Conservation (phyloP, 1,140 invertebrate genomes). For the Sogatella furcifera region DNA sequence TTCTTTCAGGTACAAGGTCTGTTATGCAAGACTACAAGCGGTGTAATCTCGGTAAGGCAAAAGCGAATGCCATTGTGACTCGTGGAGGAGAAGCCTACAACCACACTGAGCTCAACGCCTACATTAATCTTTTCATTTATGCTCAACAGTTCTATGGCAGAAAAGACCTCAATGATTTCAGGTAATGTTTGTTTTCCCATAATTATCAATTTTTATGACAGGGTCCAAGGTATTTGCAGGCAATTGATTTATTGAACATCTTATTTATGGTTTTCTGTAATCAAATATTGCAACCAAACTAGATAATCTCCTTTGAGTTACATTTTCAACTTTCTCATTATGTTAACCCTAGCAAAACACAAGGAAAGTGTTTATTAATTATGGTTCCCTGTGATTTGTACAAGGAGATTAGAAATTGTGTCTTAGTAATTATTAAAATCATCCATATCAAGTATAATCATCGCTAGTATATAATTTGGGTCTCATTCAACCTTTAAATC, state of each 20-base stretch:
- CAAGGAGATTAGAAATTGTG: too few species aligned
- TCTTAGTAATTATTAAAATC: too few species aligned
- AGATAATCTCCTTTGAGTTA: neutral
- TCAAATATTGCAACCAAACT: neutral
- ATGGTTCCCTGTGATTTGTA: too few species aligned
- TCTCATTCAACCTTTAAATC: too few species aligned
- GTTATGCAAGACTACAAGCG: slow-evolving; percentile 63
- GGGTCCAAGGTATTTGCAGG: neutral
- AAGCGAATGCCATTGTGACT: slow-evolving; percentile 85
- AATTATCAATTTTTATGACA: neutral
- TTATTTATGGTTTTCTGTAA: neutral
- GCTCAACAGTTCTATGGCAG: slow-evolving; percentile 84
- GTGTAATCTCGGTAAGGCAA: slow-evolving; percentile 86
- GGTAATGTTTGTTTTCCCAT: slow-evolving; percentile 33
- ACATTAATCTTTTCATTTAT: slow-evolving; percentile 78
- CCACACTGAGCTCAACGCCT: slow-evolving; percentile 68
- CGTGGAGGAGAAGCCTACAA: slow-evolving; percentile 62
- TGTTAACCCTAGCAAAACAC: too few species aligned
- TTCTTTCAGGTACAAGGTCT: slow-evolving; percentile 49
- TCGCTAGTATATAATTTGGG: too few species aligned
- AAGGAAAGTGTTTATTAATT: too few species aligned
- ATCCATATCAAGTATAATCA: too few species aligned
- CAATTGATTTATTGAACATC: too few species aligned
- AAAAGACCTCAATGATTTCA: slow-evolving; percentile 74
- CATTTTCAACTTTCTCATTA: too few species aligned